These are phyloP conservation scores for Tortrix viridana DNA, from an alignment of 2,888 invertebrate species.

Conservation along the genomic window DNA sequence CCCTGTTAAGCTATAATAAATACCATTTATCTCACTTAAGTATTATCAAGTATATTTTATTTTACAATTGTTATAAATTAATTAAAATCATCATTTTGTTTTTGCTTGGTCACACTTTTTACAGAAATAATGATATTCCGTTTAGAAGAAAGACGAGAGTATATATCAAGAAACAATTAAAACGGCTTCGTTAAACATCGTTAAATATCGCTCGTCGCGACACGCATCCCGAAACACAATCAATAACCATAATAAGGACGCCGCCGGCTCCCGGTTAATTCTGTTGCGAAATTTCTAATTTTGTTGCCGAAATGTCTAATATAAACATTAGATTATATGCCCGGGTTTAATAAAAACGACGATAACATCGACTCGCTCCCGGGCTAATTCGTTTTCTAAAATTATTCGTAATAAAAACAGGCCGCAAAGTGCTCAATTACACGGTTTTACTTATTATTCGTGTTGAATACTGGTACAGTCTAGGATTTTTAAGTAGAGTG, in stretches of 20 bases:
- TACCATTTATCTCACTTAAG: too few relatives aligned
- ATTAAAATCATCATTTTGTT: too few relatives aligned
- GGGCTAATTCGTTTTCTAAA: conserved; percentile 49
- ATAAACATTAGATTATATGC: conserved; percentile 37
- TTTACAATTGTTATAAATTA: too few relatives aligned
- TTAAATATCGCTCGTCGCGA: conserved; percentile 47
- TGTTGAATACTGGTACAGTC: too few relatives aligned
- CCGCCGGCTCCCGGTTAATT: conserved; percentile 41
- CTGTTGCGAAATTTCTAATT: conserved; percentile 25
- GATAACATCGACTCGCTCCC: conserved; percentile 47
- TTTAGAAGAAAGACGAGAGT: background rate
- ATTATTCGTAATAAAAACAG: conserved; percentile 53
- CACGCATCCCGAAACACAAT: conserved; percentile 58
- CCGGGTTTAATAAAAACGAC: conserved; percentile 34
- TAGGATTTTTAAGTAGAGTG: too few relatives aligned
- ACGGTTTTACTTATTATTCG: background rate
- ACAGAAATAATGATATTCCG: too few relatives aligned
- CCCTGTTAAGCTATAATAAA: too few relatives aligned
- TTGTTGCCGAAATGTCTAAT: conserved; percentile 41
- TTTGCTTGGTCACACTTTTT: too few relatives aligned
- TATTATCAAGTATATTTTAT: too few relatives aligned
- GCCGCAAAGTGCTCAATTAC: conserved; percentile 33
- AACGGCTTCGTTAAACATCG: conserved; percentile 14
- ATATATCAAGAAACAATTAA: conserved; percentile 30
- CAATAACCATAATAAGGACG: conserved; percentile 49